A percentile compares a stretch with the other conserved stretches of the same genome.
These are phyloP conservation scores for Phalera bucephala DNA, from an alignment of 2,888 invertebrate species.

Conservation along the genomic window DNA sequence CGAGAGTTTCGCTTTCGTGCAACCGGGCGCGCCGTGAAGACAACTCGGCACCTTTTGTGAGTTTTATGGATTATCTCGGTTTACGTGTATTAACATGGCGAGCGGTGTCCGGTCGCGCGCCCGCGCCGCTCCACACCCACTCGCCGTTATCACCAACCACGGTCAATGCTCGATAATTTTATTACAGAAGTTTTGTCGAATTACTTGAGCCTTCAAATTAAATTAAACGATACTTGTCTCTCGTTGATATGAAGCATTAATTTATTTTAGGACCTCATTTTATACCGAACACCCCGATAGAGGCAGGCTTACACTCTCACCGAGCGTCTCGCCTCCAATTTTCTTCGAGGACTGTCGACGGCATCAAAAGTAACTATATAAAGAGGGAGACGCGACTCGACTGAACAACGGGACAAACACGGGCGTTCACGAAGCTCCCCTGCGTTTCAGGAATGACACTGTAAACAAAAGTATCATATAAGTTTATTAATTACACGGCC, in stretches of 20 bases:
- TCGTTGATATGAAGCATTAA: conserved; percentile 60
- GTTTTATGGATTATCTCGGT: conserved; percentile 78
- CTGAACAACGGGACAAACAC: conserved; percentile 42
- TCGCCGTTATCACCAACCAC: conserved; percentile 58
- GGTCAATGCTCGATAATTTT: conserved; percentile 80
- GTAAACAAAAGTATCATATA: conserved; percentile 83
- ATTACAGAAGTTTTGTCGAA: conserved; percentile 81
- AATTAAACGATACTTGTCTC: conserved; percentile 76
- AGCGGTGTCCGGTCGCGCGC: conserved; percentile 69
- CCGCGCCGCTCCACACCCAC: conserved; percentile 51
- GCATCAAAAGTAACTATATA: conserved; percentile 20
- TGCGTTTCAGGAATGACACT: conserved; percentile 74
- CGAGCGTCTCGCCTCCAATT: conserved; percentile 14
- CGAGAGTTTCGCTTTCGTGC: conserved; percentile 33
- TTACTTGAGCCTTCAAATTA: conserved; percentile 76
- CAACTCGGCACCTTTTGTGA: conserved; percentile 78
- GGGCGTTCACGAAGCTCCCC: conserved; percentile 47
- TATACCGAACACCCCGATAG: conserved; percentile 6
- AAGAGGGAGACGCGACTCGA: conserved; percentile 23
- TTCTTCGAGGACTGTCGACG: conserved; percentile 11
- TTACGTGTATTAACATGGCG: conserved; percentile 74
- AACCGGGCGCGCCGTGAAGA: conserved; percentile 59
- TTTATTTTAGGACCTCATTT: conserved; percentile 37
- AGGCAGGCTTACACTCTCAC: conserved; percentile 16
- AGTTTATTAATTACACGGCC: conserved; percentile 83